Percentiles rank a stretch among this genome's conserved stretches.
Conservation (phyloP, 2,113 vertebrate species). For the Cochlearius cochlearius region DNA sequence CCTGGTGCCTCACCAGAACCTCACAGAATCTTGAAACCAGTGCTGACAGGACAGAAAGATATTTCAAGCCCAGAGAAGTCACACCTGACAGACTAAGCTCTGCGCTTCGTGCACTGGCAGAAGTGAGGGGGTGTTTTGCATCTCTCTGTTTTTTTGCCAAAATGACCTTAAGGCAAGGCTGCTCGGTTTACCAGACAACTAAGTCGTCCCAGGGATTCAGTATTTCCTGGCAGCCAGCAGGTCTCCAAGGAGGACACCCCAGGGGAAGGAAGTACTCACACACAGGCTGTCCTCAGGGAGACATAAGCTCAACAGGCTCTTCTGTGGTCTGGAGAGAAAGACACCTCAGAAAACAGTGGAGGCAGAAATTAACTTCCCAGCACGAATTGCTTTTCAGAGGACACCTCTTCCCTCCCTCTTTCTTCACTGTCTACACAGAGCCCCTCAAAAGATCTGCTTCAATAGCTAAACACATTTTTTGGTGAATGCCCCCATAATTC, state of each 20-base stretch:
- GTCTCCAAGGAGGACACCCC: background rate
- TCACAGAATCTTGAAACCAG: background rate
- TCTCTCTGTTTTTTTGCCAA: background rate
- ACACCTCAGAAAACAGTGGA: rapidly evolving
- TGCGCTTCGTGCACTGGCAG: background rate
- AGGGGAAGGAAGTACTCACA: background rate
- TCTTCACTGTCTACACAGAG: background rate
- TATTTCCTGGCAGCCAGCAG: background rate
- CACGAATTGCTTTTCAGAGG: background rate
- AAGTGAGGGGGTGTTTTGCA: background rate
- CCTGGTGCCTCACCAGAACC: background rate
- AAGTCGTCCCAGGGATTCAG: background rate
- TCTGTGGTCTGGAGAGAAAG: background rate
- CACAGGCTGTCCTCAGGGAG: background rate
- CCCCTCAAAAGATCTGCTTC: background rate
- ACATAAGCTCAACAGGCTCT: background rate
- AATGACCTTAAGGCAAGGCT: background rate
- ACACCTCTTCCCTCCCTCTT: background rate
- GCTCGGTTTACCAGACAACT: background rate
- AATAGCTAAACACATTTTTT: background rate
- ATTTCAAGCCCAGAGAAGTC: background rate
- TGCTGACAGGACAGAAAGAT: background rate
- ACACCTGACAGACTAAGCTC: background rate
- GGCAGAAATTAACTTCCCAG: background rate
- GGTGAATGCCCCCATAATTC: background rate